phyloP scores from a whole-genome alignment of 2,113 vertebrate genomes.

The Origma solitaria region DNA sequence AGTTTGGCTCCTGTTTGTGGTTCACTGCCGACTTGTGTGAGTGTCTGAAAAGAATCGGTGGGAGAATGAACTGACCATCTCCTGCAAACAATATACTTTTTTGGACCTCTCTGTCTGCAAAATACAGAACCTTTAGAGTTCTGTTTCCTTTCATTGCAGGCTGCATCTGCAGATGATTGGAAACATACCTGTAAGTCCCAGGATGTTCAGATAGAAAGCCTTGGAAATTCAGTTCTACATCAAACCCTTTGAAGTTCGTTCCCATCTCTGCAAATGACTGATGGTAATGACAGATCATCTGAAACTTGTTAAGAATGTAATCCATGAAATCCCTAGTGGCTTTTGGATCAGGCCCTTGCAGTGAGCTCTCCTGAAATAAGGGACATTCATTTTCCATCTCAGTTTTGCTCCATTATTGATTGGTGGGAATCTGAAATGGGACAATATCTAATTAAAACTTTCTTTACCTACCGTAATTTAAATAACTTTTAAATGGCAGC shows the following conservation, averaged over 20 bases:
- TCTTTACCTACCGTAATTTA: not conserved
- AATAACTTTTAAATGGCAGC: not conserved
- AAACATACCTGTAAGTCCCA: slow-evolving; percentile 53
- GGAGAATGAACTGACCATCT: slow-evolving; percentile 28
- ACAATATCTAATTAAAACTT: not conserved
- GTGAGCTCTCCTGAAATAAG: not conserved
- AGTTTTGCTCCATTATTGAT: not conserved
- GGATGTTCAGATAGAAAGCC: slow-evolving; percentile 32
- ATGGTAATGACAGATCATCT: slow-evolving; percentile 44
- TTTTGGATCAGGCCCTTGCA: not conserved
- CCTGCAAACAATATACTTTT: not conserved
- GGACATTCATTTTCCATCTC: not conserved
- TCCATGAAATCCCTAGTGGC: not conserved
- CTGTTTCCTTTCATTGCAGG: not conserved
- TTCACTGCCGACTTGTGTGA: not conserved
- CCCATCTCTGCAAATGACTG: slow-evolving; percentile 36
- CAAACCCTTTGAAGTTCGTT: slow-evolving; percentile 51
- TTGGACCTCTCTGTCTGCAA: slow-evolving; percentile 9
- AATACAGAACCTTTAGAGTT: not conserved
- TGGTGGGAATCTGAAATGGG: not conserved
- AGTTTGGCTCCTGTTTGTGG: slow-evolving; percentile 42
- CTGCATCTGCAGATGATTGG: slow-evolving; percentile 52
- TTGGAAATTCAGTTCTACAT: slow-evolving; percentile 38
- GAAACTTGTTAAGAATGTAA: slow-evolving; percentile 49
- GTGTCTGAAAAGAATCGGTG: slow-evolving; percentile 44